Evolutionary conservation across 2,888 invertebrate genomes (phyloP).

Genomic region (Horisme vitalbata): DNA sequence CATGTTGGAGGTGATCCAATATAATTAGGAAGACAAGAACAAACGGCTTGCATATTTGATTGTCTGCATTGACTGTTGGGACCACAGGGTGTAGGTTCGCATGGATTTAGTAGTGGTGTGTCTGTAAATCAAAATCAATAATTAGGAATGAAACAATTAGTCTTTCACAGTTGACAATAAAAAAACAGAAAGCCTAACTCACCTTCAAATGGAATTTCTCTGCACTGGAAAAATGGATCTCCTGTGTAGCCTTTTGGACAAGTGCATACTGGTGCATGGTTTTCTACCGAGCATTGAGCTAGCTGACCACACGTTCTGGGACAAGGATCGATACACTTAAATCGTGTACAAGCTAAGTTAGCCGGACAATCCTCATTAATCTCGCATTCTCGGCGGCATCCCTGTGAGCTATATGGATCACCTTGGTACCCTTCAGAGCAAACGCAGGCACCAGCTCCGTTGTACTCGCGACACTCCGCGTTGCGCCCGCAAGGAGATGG

Average conservation of each 20-base stretch:
- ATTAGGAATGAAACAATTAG: constrained; percentile 1
- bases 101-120: constrained; percentile 86
- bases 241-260: constrained; percentile 90
- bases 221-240: constrained; percentile 91
- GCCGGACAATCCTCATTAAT: constrained; percentile 89
- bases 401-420: constrained; percentile 89
- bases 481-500: constrained; percentile 94
- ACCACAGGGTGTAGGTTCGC: constrained; percentile 93
- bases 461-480: constrained; percentile 91
- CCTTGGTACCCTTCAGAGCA: constrained; percentile 91
- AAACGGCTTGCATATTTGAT: constrained; percentile 91
- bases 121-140: constrained; percentile 51
- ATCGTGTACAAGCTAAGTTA: constrained; percentile 89
- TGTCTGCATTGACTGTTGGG: constrained; percentile 93
- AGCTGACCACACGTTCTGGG: constrained; percentile 91
- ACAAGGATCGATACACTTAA: constrained; percentile 93
- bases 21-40: constrained; percentile 91
- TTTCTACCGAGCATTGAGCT: constrained; percentile 90
- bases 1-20: constrained; percentile 91
- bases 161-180: neutral
- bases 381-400: constrained; percentile 91
- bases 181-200: neutral
- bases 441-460: constrained; percentile 92
- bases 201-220: constrained; percentile 77
- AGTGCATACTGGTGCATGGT: constrained; percentile 90